Evolutionary conservation across 2,888 invertebrate genomes (phyloP), one percentile per base, ranked within the genome.

Genomic region (Lymantria monacha): DNA sequence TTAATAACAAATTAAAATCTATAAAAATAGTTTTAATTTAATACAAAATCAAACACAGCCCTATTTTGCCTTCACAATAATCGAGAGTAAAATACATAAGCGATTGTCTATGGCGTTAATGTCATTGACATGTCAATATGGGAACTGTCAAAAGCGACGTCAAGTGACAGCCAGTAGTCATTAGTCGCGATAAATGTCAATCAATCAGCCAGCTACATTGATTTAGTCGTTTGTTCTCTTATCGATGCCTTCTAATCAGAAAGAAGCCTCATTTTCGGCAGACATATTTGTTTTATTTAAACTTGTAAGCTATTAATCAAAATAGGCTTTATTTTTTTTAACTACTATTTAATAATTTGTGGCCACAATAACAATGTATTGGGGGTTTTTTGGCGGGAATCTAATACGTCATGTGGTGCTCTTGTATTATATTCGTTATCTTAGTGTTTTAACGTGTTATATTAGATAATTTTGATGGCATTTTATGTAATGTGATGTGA

Each of bases 171-270:
- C 46, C 30, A 36, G 42, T 31, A 30, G 42, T 45, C 42, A 64
- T 66, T 64, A 60, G 57, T 22, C 3, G 36, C 53, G 51, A 55
- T 66, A 60, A 51, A 59, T 46, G 66, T 66, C 64, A 57, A 45
- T 46, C 44, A 59, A 42, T 46, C 48, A 42, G 53, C 45, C 52
- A 22, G 46, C 49, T 44, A 41, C 60, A 63, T 66, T 66, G 53
- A 57, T 63, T 60, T 45, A 66, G 63, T 60, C 30, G 55, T 47
- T 45, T 30, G 38, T 42, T 30, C 44, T 45, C 38, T 48, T 53
- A 53, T 53, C 52, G 12, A 36, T 44, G 42, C 15, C 11, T 2
- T 38, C 9, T 14, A 37, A 53, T 53, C 52, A 12, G 13, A 10
- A 44, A 13, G 13, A 12, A 30, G 13, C 44, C 30, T 8, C 40